phyloP scores from a whole-genome alignment of 2,888 invertebrate species.

The Apodemia hepburni region DNA sequence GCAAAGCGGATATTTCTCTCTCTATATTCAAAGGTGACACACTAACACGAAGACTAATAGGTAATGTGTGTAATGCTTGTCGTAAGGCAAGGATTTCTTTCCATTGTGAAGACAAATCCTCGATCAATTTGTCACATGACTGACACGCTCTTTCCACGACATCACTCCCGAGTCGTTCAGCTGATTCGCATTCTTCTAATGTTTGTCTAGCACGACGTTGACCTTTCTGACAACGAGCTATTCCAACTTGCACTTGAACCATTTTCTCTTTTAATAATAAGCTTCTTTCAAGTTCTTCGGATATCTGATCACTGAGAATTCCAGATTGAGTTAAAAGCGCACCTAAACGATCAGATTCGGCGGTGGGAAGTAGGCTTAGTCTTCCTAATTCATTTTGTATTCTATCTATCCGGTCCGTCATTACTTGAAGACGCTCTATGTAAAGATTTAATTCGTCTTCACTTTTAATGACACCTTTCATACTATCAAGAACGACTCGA shows the following conservation, averaged over 20 bases:
- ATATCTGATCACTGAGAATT: constrained; percentile 84
- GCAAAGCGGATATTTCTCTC: constrained; percentile 84
- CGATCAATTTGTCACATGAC: constrained; percentile 85
- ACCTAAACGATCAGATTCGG: constrained; percentile 89
- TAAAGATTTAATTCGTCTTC: constrained; percentile 91
- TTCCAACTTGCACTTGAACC: constrained; percentile 85
- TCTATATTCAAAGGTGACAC: constrained; percentile 89
- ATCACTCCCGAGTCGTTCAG: constrained; percentile 87
- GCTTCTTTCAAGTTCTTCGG: constrained; percentile 89
- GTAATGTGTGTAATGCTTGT: constrained; percentile 88
- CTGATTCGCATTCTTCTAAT: constrained; percentile 86
- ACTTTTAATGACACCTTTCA: constrained; percentile 89
- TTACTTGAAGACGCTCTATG: constrained; percentile 89
- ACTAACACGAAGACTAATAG: constrained; percentile 86
- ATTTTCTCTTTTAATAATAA: constrained; percentile 87
- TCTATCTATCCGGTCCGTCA: constrained; percentile 86
- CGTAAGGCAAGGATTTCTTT: constrained; percentile 87
- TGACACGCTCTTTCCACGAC: constrained; percentile 87
- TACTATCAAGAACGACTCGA: constrained; percentile 83
- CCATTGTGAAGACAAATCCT: constrained; percentile 87
- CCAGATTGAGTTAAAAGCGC: constrained; percentile 85
- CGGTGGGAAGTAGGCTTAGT: constrained; percentile 85
- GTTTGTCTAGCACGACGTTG: constrained; percentile 83
- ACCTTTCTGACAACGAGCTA: constrained; percentile 83
- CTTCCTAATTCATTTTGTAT: constrained; percentile 90